Base-by-base conservation (phyloP, 2,113 vertebrate species). In the Odontophorus gujanensis region DNA sequence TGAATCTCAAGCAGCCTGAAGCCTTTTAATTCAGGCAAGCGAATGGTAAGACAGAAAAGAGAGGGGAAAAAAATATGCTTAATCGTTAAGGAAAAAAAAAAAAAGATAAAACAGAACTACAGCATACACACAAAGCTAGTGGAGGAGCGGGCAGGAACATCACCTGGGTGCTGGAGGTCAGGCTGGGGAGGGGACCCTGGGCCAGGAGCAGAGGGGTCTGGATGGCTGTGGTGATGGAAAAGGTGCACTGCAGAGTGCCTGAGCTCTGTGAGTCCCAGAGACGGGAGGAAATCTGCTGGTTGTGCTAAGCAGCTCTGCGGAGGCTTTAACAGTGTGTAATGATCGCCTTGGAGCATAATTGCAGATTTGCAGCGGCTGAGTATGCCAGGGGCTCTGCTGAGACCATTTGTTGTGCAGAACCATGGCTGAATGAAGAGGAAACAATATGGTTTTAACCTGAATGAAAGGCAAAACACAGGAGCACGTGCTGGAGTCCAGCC, bases 351-450 rank as follows among this genome's bases (percentile, higher is more conserved):
- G 40, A 74, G 45, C 2, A 4, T 7, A 18, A 62, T 42, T 53
- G 17, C 47, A 55, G 36, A 20, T 42, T 73, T 38, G 30, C 6
- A 2, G 45, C 34, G 40, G 6, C 32, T 59, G 21, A 26, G 48
- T 38, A 81, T 73, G 78, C 57, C 77, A 48, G 53, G 24, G 36
- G 32, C 42, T 71, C 66, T 71, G 32, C 51, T 9, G 13, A 83
- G 38, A 55, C 40, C 19, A 17, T 55, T 36, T 59, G n/a, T 40
- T 48, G 61, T 20, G 47, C 1, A 5, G 2, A 81, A 40, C 25
- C 30, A 11, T 0, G 2, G 26, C 45, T 2, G 4, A 25, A 30
- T 0, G 0, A 81, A 42, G 21, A n/a, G 13, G 13, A 50, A 59
- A 53, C 0, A 0, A 19, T 4, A 3, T 4, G 4, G 32, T 73